Conservation (phyloP, 2,113 vertebrate species). For the Felis chaus region DNA sequence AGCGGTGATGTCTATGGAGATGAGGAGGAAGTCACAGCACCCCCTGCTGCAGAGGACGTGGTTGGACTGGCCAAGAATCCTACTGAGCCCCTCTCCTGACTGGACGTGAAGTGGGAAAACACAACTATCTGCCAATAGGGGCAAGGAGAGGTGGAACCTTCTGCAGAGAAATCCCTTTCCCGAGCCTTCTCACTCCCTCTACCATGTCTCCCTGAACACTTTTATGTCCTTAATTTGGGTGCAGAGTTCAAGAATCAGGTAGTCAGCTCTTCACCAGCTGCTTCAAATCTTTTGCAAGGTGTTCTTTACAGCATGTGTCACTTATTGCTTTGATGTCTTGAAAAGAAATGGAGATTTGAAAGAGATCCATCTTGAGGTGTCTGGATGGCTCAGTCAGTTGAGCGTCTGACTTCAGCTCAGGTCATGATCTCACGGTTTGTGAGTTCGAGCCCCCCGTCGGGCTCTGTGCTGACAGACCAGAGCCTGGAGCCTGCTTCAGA, state of each 20-base stretch:
- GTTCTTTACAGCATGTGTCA: not conserved
- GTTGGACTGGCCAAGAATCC: rapidly evolving
- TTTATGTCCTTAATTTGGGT: not conserved
- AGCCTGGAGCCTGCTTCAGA: no score
- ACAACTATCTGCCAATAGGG: no score
- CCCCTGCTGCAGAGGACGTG: not conserved
- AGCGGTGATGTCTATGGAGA: rapidly evolving
- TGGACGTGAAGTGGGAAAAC: not conserved
- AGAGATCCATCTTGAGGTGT: not conserved
- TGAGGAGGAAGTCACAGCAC: not conserved
- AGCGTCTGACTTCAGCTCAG: no score
- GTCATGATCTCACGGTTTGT: no score
- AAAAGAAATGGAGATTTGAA: not conserved
- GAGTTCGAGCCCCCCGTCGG: no score
- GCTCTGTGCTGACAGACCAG: no score
- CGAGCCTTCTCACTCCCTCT: not conserved
- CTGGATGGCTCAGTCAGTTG: no score
- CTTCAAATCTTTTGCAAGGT: not conserved
- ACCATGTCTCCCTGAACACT: not conserved
- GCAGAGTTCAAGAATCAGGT: not conserved
- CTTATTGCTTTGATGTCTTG: no score
- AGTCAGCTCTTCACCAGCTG: not conserved
- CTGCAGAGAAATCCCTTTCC: not conserved
- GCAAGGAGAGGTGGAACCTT: not conserved
- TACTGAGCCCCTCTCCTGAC: not conserved